Evolutionary conservation across 2,797 vertebrate species (phyloP).

Genomic region (Tapirus indicus): DNA sequence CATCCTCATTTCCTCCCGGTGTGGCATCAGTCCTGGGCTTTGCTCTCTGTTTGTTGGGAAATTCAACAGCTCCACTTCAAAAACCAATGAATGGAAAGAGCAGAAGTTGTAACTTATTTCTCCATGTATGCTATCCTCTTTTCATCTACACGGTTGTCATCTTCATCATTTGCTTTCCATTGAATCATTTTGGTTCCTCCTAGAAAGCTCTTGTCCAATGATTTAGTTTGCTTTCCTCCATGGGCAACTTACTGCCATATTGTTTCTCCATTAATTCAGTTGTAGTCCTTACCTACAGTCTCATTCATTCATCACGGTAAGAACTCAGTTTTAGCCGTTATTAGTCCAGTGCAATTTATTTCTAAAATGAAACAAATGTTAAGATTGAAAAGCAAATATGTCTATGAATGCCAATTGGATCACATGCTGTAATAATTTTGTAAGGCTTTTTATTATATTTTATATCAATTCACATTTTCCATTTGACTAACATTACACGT

Average conservation of each 20-base stretch:
- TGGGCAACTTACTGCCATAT: accelerated
- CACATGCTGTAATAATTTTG: neutral
- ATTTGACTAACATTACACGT: neutral
- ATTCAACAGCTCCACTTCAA: neutral
- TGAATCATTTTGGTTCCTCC: neutral
- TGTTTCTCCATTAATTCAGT: neutral
- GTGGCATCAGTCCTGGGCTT: neutral
- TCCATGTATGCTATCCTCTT: neutral
- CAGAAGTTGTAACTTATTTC: neutral
- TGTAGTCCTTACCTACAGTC: neutral
- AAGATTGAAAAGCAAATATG: neutral
- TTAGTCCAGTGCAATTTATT: neutral
- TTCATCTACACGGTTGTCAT: neutral
- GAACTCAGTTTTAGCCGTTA: neutral
- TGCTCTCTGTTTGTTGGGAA: neutral
- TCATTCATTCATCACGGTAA: neutral
- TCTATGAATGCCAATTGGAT: neutral
- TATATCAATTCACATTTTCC: neutral
- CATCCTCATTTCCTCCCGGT: neutral
- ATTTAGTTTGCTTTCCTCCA: neutral
- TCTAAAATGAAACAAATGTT: neutral
- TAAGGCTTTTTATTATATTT: neutral
- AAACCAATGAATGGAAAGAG: neutral
- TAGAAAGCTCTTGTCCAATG: neutral
- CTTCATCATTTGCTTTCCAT: neutral